phyloP scores from a whole-genome alignment of 1,140 invertebrate species.

The Aradophagus sp. region DNA sequence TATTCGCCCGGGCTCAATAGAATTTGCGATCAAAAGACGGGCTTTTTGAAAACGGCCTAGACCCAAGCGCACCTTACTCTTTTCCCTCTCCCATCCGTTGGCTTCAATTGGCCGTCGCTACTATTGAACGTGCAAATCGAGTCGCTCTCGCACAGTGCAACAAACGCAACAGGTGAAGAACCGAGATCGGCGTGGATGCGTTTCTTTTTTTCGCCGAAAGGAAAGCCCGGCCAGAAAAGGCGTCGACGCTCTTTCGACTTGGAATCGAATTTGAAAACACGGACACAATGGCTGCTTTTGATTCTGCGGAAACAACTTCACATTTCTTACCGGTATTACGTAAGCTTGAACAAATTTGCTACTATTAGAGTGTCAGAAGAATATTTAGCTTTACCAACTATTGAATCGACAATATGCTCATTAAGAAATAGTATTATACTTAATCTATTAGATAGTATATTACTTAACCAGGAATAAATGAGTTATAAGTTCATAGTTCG shows the following conservation, averaged over 20 bases:
- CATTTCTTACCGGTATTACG: no score
- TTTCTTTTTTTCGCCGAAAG: constrained; percentile 31
- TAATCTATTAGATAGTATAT: no score
- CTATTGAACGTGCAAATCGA: constrained; percentile 64
- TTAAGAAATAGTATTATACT: no score
- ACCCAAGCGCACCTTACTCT: constrained; percentile 51
- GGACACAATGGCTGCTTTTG: no score
- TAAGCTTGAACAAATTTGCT: no score
- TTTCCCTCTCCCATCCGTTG: constrained; percentile 48
- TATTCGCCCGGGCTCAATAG: constrained; percentile 58
- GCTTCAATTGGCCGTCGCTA: constrained; percentile 55
- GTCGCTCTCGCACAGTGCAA: constrained; percentile 51
- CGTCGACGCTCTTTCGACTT: constrained; percentile 12
- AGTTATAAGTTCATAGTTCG: no score
- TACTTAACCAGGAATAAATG: no score
- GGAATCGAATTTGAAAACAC: no score
- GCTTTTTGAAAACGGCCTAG: constrained; percentile 60
- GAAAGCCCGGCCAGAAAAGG: constrained; percentile 1
- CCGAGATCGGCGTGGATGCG: constrained; percentile 53
- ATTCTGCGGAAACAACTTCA: no score
- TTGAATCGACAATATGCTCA: no score
- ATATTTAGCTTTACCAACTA: no score
- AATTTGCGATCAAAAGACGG: constrained; percentile 61
- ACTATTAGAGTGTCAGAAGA: no score
- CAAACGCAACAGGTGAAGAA: constrained; percentile 60